Evolutionary conservation across 1,140 invertebrate species (phyloP).

Genomic region (Thereuonema tuberculata): DNA sequence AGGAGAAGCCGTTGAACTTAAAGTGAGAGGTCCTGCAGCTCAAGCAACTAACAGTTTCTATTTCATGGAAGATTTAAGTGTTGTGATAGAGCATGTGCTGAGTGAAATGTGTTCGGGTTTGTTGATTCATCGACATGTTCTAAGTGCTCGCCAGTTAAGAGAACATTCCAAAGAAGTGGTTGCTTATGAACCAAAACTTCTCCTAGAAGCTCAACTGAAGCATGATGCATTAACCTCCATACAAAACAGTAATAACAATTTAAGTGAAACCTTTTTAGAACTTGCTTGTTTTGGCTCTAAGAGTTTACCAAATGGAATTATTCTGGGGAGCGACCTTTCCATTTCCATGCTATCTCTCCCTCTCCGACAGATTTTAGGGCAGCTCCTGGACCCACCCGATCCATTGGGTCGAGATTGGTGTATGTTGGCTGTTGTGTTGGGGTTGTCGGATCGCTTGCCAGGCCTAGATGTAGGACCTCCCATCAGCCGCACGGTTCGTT

Average conservation of each 20-base stretch:
- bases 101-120: constrained; percentile 51
- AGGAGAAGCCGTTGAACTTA: constrained; percentile 51
- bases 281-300: constrained; percentile 50
- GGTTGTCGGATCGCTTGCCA: constrained; percentile 42
- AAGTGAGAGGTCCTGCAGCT: constrained; percentile 51
- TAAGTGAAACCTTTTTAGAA: constrained; percentile 48
- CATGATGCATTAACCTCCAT: constrained; percentile 35
- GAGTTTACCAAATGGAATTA: constrained; percentile 31
- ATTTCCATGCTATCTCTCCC: constrained; percentile 39
- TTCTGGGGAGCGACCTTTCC: constrained; percentile 37
- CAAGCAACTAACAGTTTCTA: constrained; percentile 48
- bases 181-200: constrained; percentile 43
- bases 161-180: constrained; percentile 38
- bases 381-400: constrained; percentile 59
- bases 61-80: constrained; percentile 57
- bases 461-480: constrained; percentile 31
- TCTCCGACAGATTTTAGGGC: constrained; percentile 35
- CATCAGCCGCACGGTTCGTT: constrained; percentile 35
- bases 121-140: constrained; percentile 45
- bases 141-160: constrained; percentile 47
- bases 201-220: constrained; percentile 44
- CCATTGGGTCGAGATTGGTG: constrained; percentile 69
- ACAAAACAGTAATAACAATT: constrained; percentile 42
- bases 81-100: constrained; percentile 50
- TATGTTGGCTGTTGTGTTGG: constrained; percentile 56